Evolutionary conservation across 2,113 vertebrate species (phyloP).

Genomic region (Megalops atlanticus): DNA sequence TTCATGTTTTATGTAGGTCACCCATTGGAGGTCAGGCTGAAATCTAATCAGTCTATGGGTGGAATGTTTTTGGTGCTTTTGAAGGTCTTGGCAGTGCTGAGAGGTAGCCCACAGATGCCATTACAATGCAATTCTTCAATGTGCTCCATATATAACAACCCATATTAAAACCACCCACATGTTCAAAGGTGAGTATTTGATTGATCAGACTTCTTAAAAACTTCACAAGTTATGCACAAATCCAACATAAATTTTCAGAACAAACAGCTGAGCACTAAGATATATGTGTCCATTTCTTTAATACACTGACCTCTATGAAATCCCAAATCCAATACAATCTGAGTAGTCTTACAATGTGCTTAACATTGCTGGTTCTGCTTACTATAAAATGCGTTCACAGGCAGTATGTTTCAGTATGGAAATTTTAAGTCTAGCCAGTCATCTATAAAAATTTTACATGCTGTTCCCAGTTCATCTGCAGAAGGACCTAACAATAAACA

Average conservation of each 20-base stretch:
- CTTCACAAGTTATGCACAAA: neutral
- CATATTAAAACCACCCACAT: too few relatives aligned
- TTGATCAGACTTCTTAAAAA: neutral
- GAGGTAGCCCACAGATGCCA: neutral
- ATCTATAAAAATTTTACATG: too few relatives aligned
- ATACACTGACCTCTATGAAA: neutral
- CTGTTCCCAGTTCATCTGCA: neutral
- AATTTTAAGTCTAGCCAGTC: too few relatives aligned
- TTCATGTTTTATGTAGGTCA: neutral
- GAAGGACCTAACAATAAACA: slow-evolving; percentile 12
- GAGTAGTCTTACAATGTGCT: neutral
- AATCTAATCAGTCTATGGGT: neutral
- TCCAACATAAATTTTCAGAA: neutral
- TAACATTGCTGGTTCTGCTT: too few relatives aligned
- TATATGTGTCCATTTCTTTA: neutral
- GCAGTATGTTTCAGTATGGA: too few relatives aligned
- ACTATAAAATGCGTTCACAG: too few relatives aligned
- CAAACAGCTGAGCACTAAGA: neutral
- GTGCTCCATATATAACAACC: neutral
- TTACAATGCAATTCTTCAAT: neutral
- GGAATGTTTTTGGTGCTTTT: neutral
- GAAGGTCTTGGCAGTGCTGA: neutral
- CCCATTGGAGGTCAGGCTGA: neutral
- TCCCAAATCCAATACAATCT: neutral
- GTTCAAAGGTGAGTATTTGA: neutral